Evolutionary conservation across 1,140 invertebrate species (phyloP), one percentile per base, ranked within the genome.

Genomic region (Eurosta solidaginis): DNA sequence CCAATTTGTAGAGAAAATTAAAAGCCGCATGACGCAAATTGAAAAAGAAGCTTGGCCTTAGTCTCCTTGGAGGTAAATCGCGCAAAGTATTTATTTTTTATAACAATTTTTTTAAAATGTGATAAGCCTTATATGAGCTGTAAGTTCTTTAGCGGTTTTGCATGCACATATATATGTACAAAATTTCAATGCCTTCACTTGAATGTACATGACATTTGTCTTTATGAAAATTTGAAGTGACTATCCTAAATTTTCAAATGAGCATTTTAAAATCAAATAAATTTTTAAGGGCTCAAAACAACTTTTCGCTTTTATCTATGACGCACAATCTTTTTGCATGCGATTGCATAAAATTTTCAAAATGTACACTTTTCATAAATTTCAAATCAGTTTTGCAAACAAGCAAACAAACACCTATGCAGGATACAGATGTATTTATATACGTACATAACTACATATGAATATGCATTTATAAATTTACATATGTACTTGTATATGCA

Each of bases 361-460:
- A 59, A 59, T 59, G 25, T 22, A 59, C 29, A 59, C 54, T 59
- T 59, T 59, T 59, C 54, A 59, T 36, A 59, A 59, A 59, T 59
- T 59, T 59, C 12, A 59, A 59, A 59, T 59, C 27, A 59, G 54
- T 6, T 59, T 36, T 59, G 25, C 22, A 33, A 29, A 17, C 54
- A 59, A 52, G 25, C 3, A 4, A 25, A 54, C 50, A 10, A 4
- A 27, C 10, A 3, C 0, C 1, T 27, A 10, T 27, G 50, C 27
- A 20, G 6, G 17, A 2, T 20, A 1, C n/a, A 12, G 17, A 9
- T 1, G n/a, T 50, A 7, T 50, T 12, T 50, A 20, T 27, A 52
- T 52, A 25, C 50, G n/a, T n/a, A n/a, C n/a, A n/a, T n/a, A n/a
- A n/a, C n/a, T n/a, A n/a, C n/a, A n/a, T n/a, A 54, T 54, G 50